Evolutionary conservation across 2,888 invertebrate species (phyloP).

Genomic region (Sialis fuliginosa): DNA sequence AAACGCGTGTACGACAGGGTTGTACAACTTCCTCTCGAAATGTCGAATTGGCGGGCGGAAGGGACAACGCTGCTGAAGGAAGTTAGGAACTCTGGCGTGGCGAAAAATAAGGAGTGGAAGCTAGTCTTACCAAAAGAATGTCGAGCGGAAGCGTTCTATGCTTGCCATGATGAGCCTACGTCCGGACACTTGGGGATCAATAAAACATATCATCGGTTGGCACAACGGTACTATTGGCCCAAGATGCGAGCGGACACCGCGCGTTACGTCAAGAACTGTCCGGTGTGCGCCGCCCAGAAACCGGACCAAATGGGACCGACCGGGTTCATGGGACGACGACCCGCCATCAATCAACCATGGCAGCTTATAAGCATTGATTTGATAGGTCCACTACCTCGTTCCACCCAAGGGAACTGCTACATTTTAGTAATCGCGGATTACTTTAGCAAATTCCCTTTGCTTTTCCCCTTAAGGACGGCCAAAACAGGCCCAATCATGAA

Average conservation of each 20-base stretch:
- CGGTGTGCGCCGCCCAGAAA: conserved; percentile 2
- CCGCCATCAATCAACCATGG: conserved; percentile 8
- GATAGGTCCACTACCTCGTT: conserved; percentile 9
- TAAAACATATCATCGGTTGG: conserved; percentile 9
- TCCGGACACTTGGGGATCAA: conserved; percentile 10
- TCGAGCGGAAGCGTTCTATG: background rate
- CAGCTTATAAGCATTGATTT: conserved; percentile 9
- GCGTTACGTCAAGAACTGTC: conserved; percentile 8
- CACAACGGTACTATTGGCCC: conserved; percentile 12
- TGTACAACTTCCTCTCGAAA: background rate
- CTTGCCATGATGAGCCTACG: conserved; percentile 7
- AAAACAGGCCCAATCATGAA: too few species aligned
- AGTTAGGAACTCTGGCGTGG: background rate
- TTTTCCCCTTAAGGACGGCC: too few species aligned
- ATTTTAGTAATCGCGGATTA: conserved; percentile 11
- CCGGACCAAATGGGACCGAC: background rate
- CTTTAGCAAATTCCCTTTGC: too few species aligned
- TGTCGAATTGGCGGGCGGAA: conserved; percentile 6
- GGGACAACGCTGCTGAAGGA: background rate
- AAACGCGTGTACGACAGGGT: background rate
- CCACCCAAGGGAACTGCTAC: conserved; percentile 7
- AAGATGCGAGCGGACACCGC: conserved; percentile 9
- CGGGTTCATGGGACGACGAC: background rate
- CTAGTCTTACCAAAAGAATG: conserved; percentile 6
- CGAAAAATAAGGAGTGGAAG: conserved; percentile 7